Evolutionary conservation across 37 sponge, comb jelly and placozoan genomes (phyloP).

Genomic region (Ephydatia muelleri): DNA sequence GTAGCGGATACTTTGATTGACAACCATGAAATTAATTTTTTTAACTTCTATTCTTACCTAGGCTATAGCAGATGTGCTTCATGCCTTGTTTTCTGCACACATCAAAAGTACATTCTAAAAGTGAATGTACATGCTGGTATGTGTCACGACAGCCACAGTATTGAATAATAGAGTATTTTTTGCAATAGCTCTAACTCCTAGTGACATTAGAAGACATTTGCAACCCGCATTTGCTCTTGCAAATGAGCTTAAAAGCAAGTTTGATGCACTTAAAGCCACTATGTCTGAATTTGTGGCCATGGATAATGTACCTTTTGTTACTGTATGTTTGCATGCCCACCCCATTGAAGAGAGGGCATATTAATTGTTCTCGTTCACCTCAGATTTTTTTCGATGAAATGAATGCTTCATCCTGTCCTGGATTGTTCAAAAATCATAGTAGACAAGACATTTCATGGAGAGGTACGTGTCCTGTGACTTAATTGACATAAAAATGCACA

Average conservation of each 20-base stretch:
- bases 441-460: conserved; percentile 55
- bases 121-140: conserved; percentile 74
- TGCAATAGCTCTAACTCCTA: background rate
- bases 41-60: background rate
- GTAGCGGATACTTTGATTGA: background rate
- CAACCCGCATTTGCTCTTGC: background rate
- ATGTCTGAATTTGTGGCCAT: no score
- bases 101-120: conserved; percentile 60
- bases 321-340: background rate
- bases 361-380: background rate
- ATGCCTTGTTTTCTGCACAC: conserved; percentile 26
- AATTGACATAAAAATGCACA: no score
- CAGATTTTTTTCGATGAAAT: conserved; percentile 25
- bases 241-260: background rate
- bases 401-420: conserved; percentile 77
- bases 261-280: background rate
- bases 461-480: background rate
- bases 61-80: conserved; percentile 38
- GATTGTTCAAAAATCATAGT: conserved; percentile 69
- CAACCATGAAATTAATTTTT: background rate
- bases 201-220: background rate
- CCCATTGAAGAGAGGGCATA: background rate
- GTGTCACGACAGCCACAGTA: no score
- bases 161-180: background rate
- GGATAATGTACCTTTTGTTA: background rate